Evolutionary conservation across 2,113 vertebrate genomes (phyloP).

Genomic region (Arizona elegans): DNA sequence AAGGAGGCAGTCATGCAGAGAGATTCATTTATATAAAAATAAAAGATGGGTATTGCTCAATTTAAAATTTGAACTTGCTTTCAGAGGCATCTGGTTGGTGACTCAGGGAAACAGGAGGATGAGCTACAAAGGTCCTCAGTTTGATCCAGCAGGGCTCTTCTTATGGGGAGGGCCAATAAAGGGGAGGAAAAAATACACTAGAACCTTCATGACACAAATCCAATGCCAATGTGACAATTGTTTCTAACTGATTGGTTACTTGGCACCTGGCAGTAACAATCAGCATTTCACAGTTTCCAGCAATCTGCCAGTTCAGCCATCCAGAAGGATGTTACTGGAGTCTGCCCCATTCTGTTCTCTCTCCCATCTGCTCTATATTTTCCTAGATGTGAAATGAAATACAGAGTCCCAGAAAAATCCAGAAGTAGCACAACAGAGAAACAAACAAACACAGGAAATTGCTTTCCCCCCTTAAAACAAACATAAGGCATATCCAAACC

Average conservation of each 20-base stretch:
- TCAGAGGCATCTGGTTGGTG: background rate
- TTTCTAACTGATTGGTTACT: slow-evolving; percentile 65
- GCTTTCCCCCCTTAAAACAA: background rate
- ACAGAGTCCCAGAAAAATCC: slow-evolving; percentile 48
- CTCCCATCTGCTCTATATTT: slow-evolving; percentile 65
- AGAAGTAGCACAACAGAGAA: slow-evolving; percentile 24
- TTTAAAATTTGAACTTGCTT: slow-evolving; percentile 45
- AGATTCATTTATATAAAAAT: background rate
- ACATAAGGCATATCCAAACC: background rate
- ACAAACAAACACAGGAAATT: slow-evolving; percentile 20
- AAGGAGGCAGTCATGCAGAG: background rate
- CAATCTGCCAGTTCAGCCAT: slow-evolving; percentile 67
- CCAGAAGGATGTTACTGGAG: slow-evolving; percentile 62
- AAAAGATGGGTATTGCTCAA: background rate
- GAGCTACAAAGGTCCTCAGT: background rate
- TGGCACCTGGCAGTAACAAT: slow-evolving; percentile 57
- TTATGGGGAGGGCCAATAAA: slow-evolving; percentile 17
- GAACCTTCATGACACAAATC: slow-evolving; percentile 54
- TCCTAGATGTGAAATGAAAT: slow-evolving; percentile 59
- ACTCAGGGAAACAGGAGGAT: background rate
- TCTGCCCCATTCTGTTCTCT: slow-evolving; percentile 55
- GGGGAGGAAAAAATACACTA: background rate
- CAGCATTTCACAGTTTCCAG: slow-evolving; percentile 57
- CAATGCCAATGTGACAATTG: slow-evolving; percentile 63
- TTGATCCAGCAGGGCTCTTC: background rate